Base-by-base conservation (phyloP, 2,888 invertebrate species). In the Trachelus tabidus region DNA sequence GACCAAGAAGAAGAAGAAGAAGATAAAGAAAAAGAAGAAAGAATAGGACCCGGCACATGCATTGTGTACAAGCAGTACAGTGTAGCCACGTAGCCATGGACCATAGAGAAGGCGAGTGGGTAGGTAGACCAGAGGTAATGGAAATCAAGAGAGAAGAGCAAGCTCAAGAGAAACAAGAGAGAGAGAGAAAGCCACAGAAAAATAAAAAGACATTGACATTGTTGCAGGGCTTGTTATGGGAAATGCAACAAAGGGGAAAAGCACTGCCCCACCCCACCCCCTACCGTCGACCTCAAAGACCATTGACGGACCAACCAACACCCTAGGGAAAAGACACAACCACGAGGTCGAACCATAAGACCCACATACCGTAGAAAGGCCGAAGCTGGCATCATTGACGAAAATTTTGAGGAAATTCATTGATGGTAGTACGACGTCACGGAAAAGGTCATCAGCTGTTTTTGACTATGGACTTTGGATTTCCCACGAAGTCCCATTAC, bases 191-290 rank as follows among this genome's bases (percentile, higher is more conserved):
- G 12, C 56, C 23, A 40, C 6, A 40, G 23, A 56, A 23, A 56
- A 56, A 56, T 83, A 83, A 82, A 82, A 83, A 86, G 84, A 85
- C 85, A 85, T 84, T 85, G 83, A 86, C 85, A 86, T 85, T 86
- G 85, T 86, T 82, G 81, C 84, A 74, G 76, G 84, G 85, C 85
- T 84, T 85, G 85, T 85, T 85, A 84, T 83, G 84, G 84, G 84
- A 85, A 84, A 83, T 35, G 35, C 6, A 30, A 37, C 23, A 74
- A 37, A 56, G 34, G 74, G 11, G 74, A 34, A 34, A 37, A 74
- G 23, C 40, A 15, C 40, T 23, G 40, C 23, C 40, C 2, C 23
- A 1, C 40, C 2, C 23, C 0, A 0, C 56, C 56, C 56, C 56
- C 9, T 9, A 3, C 56, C 23, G 23, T 56, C 2, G 23, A 56